These are phyloP conservation scores for Drosophila kepulauana DNA, from an alignment of 1,140 invertebrate genomes.

Conservation along the genomic window DNA sequence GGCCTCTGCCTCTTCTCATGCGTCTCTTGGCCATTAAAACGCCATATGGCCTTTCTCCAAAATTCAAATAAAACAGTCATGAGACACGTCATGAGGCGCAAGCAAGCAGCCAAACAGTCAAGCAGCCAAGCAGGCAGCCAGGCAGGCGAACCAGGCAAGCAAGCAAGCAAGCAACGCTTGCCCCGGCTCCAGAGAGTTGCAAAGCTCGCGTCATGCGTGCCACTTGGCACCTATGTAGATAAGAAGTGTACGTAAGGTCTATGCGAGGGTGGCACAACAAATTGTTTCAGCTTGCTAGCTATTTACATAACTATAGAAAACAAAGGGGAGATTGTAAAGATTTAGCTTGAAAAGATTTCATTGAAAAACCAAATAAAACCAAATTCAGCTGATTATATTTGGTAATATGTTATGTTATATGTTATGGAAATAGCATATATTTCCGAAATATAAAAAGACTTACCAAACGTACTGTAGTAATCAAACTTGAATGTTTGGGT, in stretches of 20 bases:
- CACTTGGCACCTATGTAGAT: conserved; percentile 75
- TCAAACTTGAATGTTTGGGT: no score
- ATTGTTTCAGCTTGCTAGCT: background rate
- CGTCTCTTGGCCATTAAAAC: conserved; percentile 36
- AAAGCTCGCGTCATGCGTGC: conserved; percentile 74
- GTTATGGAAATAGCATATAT: no score
- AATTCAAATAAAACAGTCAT: conserved; percentile 80
- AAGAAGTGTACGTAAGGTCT: conserved; percentile 30
- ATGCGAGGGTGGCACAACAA: conserved; percentile 23
- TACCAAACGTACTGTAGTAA: no score
- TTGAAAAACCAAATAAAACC: no score
- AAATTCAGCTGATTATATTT: no score
- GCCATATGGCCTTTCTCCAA: conserved; percentile 74
- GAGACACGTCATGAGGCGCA: conserved; percentile 45
- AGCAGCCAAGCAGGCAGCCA: no score
- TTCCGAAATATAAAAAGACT: no score
- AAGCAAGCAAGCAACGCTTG: conserved; percentile 7
- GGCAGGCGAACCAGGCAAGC: no score
- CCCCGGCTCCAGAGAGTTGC: conserved; percentile 46
- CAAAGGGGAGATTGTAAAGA: no score
- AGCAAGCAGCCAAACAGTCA: background rate
- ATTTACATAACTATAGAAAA: background rate
- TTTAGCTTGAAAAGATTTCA: no score
- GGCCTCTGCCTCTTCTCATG: conserved; percentile 9
- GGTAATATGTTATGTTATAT: no score